Evolutionary conservation across 23 tunicate species (phyloP).

Genomic region (Styela clava): DNA sequence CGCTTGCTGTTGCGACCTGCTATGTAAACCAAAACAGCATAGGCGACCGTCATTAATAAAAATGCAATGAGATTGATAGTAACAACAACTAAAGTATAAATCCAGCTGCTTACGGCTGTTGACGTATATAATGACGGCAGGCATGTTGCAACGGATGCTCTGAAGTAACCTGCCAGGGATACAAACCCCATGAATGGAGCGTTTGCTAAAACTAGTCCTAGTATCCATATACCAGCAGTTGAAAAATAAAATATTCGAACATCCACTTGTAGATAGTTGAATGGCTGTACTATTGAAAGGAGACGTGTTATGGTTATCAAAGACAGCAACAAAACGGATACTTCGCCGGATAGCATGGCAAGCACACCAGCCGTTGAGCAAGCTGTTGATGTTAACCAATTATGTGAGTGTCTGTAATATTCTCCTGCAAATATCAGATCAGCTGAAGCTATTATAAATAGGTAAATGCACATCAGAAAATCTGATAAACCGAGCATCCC

Average conservation of each 20-base stretch:
- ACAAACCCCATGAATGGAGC: slow-evolving; percentile 3
- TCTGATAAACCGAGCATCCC: neutral
- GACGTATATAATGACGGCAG: neutral
- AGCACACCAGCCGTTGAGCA: slow-evolving; percentile 3
- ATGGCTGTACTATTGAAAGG: slow-evolving; percentile 1
- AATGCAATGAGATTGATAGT: neutral
- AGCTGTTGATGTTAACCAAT: neutral
- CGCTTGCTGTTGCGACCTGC: neutral
- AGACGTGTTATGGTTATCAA: slow-evolving; percentile 1
- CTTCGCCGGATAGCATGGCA: neutral
- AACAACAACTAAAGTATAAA: neutral
- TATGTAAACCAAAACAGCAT: neutral
- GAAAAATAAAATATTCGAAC: neutral
- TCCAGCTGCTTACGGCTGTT: neutral
- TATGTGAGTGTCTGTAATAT: neutral
- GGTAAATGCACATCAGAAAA: neutral
- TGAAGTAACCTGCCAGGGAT: neutral
- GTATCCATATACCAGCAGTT: neutral
- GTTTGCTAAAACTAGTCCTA: neutral
- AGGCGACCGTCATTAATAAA: neutral
- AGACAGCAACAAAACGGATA: neutral
- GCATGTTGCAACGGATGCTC: neutral
- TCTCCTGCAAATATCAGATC: neutral
- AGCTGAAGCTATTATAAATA: neutral
- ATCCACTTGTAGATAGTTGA: neutral